phyloP scores from a whole-genome alignment of 2,888 invertebrate genomes.

The Amorpha juglandis region DNA sequence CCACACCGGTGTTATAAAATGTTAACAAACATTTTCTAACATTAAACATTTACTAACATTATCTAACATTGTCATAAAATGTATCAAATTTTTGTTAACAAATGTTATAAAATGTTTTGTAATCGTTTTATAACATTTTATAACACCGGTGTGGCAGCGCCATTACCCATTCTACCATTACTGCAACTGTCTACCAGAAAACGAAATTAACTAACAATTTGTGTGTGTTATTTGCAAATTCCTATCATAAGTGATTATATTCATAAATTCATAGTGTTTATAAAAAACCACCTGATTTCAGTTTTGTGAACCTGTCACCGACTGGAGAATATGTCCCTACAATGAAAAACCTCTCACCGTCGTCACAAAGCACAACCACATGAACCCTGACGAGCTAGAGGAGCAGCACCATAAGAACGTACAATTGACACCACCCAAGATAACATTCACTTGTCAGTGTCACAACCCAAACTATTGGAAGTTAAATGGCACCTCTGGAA shows the following conservation, averaged over 20 bases:
- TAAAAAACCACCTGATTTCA: slow-evolving; percentile 48
- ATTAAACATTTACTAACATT: no score
- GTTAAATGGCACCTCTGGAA: slow-evolving; percentile 48
- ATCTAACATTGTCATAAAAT: no score
- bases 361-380: slow-evolving; percentile 53
- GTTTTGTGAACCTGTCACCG: slow-evolving; percentile 78
- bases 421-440: slow-evolving; percentile 69
- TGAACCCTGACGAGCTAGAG: slow-evolving; percentile 73
- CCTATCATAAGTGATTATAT: no score
- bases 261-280: not conserved
- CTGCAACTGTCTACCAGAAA: no score
- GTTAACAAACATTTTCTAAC: no score
- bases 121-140: no score
- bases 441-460: slow-evolving; percentile 79
- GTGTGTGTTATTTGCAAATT: not conserved
- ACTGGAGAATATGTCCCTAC: slow-evolving; percentile 65
- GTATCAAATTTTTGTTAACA: no score
- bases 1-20: no score
- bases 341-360: slow-evolving; percentile 68
- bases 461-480: slow-evolving; percentile 81
- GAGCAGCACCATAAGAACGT: slow-evolving; percentile 65
- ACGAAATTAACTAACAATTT: no score
- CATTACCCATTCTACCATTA: no score
- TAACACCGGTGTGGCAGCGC: no score
- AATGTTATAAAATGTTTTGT: no score